Evolutionary conservation across 1,140 invertebrate genomes (phyloP), one percentile per base, ranked within the genome.

Genomic region (Stegodyphus dumicola): DNA sequence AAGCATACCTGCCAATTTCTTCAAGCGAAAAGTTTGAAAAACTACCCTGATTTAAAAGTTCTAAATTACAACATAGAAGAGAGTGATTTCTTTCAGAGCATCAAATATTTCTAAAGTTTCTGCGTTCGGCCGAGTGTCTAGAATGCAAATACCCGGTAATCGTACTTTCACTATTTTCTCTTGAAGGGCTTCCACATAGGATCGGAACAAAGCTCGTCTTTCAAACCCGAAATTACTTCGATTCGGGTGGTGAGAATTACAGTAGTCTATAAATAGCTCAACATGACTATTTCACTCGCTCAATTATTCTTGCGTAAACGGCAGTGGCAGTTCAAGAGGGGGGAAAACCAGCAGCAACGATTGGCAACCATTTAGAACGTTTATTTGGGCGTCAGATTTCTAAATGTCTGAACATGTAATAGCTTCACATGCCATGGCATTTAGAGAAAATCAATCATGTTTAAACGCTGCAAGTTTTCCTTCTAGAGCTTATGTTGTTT

Each of bases 261-360:
- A 66, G 71, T 52, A 48, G 60, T 53, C 71, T 66, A 75, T 67
- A 75, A 75, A 75, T 54, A 75, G 56, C 71, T 66, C 15, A 33
- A 33, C 33, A 33, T 33, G 33, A 33, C 80, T 75, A 66, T 75
- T 83, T 83, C 60, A 66, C 69, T 73, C n/a, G 54, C 51, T 75
- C 71, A 33, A 33, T 33, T 33, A 83, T 83, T 83, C 80, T 75
- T 67, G 80, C 80, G 70, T 66, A 83, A 83, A 83, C 80, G 18
- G 67, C 60, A n/a, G 33, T 1, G 17, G 33, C 15, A 67, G 64
- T 17, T 15, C 56, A 64, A 52, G 10, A 18, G 15, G 33, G 9
- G 7, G 49, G 53, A 81, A 75, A 71, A 49, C 17, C n/a, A 66
- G 60, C 17, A 49, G 52, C 70, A 76, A 85, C 73, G 74, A 85